Percentiles rank a stretch among this genome's conserved stretches.
These are phyloP conservation scores for Argyrosomus regius DNA, from an alignment of 2,797 vertebrate species.

Conservation along the genomic window DNA sequence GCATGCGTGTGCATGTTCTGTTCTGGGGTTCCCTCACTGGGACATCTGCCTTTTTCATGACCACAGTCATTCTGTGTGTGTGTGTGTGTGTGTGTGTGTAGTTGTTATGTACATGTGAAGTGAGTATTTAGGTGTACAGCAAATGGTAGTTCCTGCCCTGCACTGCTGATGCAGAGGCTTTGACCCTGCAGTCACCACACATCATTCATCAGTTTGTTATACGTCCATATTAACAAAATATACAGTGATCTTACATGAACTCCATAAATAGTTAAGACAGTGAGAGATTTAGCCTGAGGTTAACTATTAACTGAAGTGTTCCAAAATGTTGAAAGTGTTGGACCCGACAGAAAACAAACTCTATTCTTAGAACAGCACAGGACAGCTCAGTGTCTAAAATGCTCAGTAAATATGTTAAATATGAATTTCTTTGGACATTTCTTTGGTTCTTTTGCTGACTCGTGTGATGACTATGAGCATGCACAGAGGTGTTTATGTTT, in stretches of 20 bases:
- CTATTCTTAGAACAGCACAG: background rate
- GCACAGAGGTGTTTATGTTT: too few species aligned
- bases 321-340: background rate
- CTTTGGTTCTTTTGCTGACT: too few species aligned
- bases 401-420: too few species aligned
- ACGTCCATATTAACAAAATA: background rate
- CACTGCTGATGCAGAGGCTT: slow-evolving; percentile 21
- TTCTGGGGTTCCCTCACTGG: slow-evolving; percentile 40
- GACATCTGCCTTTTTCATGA: slow-evolving; percentile 59
- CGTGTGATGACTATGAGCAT: too few species aligned
- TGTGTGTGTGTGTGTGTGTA: slow-evolving; percentile 26
- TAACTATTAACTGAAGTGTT: background rate
- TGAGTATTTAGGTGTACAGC: slow-evolving; percentile 47
- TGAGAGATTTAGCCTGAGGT: background rate
- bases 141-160: slow-evolving; percentile 48
- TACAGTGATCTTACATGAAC: background rate
- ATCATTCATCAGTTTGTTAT: slow-evolving; percentile 25
- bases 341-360: background rate
- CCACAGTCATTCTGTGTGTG: slow-evolving; percentile 31
- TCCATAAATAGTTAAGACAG: background rate
- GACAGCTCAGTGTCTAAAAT: background rate
- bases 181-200: slow-evolving; percentile 30
- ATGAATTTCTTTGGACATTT: too few species aligned
- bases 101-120: slow-evolving; percentile 45
- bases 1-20: slow-evolving; percentile 15